Evolutionary conservation across 2,797 vertebrate genomes (phyloP).

Genomic region (Cryptoblepharus egeriae): DNA sequence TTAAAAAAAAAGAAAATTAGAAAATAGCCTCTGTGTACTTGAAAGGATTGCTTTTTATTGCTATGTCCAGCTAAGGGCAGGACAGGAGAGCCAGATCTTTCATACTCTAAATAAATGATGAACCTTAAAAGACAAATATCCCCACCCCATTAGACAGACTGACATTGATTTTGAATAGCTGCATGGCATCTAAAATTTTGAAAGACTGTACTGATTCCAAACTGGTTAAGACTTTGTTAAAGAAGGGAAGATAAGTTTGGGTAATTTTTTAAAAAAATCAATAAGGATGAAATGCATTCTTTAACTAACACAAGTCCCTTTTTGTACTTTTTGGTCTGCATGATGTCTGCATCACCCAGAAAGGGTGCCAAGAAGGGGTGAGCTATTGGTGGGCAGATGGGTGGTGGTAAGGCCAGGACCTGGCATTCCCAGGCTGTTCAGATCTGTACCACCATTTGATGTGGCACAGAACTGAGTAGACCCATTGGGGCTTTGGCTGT

Average conservation of each 20-base stretch:
- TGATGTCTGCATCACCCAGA: too few relatives aligned
- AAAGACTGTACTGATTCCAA: neutral
- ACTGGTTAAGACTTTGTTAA: neutral
- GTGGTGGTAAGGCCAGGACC: too few relatives aligned
- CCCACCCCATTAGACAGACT: constrained; percentile 9
- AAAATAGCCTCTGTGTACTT: constrained; percentile 3
- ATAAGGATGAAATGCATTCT: too few relatives aligned
- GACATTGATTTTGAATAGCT: neutral
- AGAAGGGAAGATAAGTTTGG: neutral
- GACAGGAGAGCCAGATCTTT: neutral
- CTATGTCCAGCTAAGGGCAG: constrained; percentile 12
- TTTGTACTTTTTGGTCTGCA: too few relatives aligned
- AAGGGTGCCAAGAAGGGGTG: too few relatives aligned
- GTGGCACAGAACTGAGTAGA: too few relatives aligned
- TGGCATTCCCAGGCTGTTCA: too few relatives aligned
- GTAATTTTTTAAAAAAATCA: neutral
- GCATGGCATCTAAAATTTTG: neutral
- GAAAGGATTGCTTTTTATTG: constrained; percentile 21
- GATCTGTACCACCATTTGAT: too few relatives aligned
- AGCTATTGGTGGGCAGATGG: too few relatives aligned
- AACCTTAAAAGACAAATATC: neutral
- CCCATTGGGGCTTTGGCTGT: too few relatives aligned
- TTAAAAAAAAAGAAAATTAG: neutral
- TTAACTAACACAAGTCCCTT: too few relatives aligned
- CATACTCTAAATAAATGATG: neutral